A percentile compares a stretch with the other conserved stretches of the same genome.
Conservation (phyloP, 2,888 invertebrate genomes). For the Shargacucullia verbasci region DNA sequence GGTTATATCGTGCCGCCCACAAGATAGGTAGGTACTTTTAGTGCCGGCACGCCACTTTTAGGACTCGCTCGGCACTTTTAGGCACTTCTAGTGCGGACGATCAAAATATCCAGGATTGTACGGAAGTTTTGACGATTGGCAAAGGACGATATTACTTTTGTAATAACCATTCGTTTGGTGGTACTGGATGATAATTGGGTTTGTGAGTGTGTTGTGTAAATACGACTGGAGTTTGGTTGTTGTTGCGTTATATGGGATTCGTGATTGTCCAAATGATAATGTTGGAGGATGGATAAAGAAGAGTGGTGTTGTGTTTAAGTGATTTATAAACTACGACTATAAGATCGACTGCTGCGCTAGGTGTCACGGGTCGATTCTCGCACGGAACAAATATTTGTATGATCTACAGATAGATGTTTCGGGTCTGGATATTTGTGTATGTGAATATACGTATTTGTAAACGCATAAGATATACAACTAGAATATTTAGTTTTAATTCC, state of each 20-base stretch:
- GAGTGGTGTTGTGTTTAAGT: no score
- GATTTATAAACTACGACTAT: no score
- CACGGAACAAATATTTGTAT: no score
- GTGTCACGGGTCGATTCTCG: no score
- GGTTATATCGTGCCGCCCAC: constrained; percentile 72
- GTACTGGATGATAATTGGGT: constrained; percentile 27
- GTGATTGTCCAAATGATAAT: background rate
- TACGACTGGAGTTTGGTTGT: background rate
- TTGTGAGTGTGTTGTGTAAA: constrained; percentile 15
- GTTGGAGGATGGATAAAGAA: no score
- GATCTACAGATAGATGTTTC: no score
- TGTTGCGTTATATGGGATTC: background rate
- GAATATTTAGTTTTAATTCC: no score
- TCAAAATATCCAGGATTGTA: constrained; percentile 43
- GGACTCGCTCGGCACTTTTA: constrained; percentile 42
- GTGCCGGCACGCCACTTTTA: constrained; percentile 50
- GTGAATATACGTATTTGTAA: no score
- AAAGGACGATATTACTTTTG: constrained; percentile 61
- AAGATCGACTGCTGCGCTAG: no score
- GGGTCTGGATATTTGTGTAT: no score
- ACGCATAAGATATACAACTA: no score
- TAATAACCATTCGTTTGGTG: constrained; percentile 62
- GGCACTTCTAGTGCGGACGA: constrained; percentile 20
- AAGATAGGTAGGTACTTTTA: constrained; percentile 64
- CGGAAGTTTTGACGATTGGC: constrained; percentile 50